Evolutionary conservation across 2,797 vertebrate genomes (phyloP).

Genomic region (Vipera ursinii): DNA sequence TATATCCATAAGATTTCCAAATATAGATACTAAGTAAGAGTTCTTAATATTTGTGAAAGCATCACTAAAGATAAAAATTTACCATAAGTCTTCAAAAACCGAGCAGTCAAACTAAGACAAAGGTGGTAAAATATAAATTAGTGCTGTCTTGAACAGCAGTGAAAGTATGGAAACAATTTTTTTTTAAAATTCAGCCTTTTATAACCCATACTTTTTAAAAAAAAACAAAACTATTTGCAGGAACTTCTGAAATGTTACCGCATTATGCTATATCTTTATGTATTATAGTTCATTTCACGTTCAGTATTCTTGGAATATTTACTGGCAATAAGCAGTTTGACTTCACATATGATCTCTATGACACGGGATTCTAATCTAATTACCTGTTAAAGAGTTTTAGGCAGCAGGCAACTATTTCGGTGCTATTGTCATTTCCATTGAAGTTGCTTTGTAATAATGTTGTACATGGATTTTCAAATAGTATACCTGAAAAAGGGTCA

Average conservation of each 20-base stretch:
- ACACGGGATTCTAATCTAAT: background rate
- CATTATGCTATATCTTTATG: background rate
- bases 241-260: background rate
- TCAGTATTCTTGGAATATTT: background rate
- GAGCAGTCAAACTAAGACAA: background rate
- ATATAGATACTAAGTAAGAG: background rate
- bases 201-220: background rate
- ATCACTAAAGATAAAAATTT: background rate
- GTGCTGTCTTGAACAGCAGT: background rate
- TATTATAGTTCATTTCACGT: background rate
- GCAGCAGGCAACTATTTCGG: constrained; percentile 75
- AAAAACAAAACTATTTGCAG: background rate
- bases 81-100: background rate
- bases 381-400: constrained; percentile 69
- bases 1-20: background rate
- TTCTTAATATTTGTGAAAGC: background rate
- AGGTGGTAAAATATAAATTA: background rate
- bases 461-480: constrained; percentile 72
- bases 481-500: constrained; percentile 73
- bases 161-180: background rate
- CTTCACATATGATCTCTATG: background rate
- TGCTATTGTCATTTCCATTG: constrained; percentile 65
- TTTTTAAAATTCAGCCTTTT: background rate
- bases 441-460: constrained; percentile 65
- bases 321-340: background rate